Conservation (phyloP, 2,113 vertebrate genomes). For the Phylloscopus trochilus region DNA sequence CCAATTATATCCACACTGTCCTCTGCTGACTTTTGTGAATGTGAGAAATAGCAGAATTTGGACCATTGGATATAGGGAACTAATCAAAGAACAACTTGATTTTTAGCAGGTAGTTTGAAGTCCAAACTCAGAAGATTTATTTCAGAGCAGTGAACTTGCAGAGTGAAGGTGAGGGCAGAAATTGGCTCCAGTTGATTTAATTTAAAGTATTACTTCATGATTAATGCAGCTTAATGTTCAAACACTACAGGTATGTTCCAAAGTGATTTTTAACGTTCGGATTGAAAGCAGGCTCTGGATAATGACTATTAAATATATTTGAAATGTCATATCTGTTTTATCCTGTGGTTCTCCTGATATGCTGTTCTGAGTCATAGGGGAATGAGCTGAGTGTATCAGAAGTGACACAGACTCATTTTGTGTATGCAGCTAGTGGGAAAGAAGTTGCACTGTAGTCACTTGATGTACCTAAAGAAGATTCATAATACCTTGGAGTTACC, state of each 20-base stretch:
- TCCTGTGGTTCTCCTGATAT: slow-evolving; percentile 12
- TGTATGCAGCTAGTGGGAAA: slow-evolving; percentile 37
- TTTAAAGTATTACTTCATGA: slow-evolving; percentile 22
- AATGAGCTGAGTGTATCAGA: slow-evolving; percentile 37
- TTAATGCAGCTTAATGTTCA: slow-evolving; percentile 30
- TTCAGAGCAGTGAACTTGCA: slow-evolving; percentile 11
- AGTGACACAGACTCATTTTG: slow-evolving; percentile 47
- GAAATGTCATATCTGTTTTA: slow-evolving; percentile 57
- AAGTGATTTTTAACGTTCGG: slow-evolving; percentile 41
- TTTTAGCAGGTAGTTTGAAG: slow-evolving; percentile 24
- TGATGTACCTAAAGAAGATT: slow-evolving; percentile 31
- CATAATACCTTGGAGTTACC: slow-evolving; percentile 7
- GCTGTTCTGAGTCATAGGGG: slow-evolving; percentile 43
- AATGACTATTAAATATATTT: slow-evolving; percentile 54
- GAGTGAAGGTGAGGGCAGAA: slow-evolving; percentile 25
- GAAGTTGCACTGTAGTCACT: slow-evolving; percentile 27
- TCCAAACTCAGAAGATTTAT: slow-evolving; percentile 22
- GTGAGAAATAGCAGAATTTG: slow-evolving; percentile 23
- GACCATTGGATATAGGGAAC: background rate
- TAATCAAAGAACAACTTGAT: slow-evolving; percentile 2
- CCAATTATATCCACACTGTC: background rate
- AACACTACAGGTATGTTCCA: slow-evolving; percentile 19
- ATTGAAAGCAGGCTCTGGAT: slow-evolving; percentile 48
- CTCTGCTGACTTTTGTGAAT: background rate
- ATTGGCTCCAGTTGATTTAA: slow-evolving; percentile 10